Evolutionary conservation across 2,113 vertebrate genomes (phyloP).

Genomic region (Pontoporia blainvillei): DNA sequence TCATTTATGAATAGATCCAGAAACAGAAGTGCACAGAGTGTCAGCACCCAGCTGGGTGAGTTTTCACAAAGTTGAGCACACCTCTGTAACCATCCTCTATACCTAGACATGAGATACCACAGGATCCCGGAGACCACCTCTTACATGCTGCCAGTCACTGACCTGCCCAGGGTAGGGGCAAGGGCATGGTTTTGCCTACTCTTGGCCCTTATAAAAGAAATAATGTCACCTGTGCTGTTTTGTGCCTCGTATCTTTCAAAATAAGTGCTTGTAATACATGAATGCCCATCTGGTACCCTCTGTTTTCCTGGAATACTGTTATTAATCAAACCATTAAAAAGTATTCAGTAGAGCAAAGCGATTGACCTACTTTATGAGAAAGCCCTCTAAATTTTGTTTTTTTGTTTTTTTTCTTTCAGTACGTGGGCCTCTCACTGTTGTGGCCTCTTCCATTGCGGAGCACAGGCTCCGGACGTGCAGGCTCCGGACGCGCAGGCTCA

Average conservation of each 20-base stretch:
- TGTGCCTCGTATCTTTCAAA: background rate
- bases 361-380: background rate
- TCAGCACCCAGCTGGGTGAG: background rate
- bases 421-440: no score
- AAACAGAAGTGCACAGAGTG: background rate
- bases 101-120: background rate
- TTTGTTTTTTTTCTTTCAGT: no score
- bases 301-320: background rate
- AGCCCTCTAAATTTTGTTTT: background rate
- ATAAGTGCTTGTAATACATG: background rate
- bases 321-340: background rate
- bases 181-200: background rate
- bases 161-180: rapidly evolving
- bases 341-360: background rate
- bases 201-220: background rate
- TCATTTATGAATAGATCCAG: background rate
- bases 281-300: background rate
- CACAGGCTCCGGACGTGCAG: no score
- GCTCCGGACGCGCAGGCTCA: no score
- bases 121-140: background rate
- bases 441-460: no score
- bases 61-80: background rate
- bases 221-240: background rate
- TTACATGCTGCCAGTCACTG: background rate
- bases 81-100: background rate